Conservation (phyloP, 1,140 invertebrate species). For the Drosophila asahinai region DNA sequence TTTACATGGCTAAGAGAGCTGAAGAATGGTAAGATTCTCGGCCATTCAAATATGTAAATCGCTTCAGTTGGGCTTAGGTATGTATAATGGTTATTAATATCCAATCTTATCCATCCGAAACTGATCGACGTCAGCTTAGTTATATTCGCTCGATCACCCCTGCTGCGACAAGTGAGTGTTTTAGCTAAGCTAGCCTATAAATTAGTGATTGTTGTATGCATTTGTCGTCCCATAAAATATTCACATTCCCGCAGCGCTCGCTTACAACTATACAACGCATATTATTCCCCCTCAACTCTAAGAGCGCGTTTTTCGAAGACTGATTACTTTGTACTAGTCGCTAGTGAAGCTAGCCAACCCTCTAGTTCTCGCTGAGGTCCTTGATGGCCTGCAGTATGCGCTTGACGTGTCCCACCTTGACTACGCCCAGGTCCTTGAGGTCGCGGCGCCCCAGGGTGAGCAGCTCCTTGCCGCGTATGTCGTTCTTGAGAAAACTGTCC, state of each 20-base stretch:
- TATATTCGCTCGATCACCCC: neutral
- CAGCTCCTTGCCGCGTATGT: slow-evolving; percentile 96
- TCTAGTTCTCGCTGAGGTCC: slow-evolving; percentile 87
- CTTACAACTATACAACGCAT: slow-evolving; percentile 32
- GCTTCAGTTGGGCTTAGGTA: slow-evolving; percentile 20
- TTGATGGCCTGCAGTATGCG: slow-evolving; percentile 96
- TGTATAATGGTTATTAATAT: slow-evolving; percentile 31
- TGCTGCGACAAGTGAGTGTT: slow-evolving; percentile 5
- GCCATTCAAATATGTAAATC: slow-evolving; percentile 1
- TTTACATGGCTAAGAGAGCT: slow-evolving; percentile 33
- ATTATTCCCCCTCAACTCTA: slow-evolving; percentile 29
- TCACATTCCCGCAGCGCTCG: slow-evolving; percentile 30
- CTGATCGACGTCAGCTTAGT: slow-evolving; percentile 1
- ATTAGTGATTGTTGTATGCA: slow-evolving; percentile 84
- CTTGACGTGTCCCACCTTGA: slow-evolving; percentile 97
- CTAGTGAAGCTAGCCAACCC: neutral
- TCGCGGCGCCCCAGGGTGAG: slow-evolving; percentile 93
- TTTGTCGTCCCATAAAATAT: slow-evolving; percentile 49
- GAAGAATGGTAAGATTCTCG: slow-evolving; percentile 17
- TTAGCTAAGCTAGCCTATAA: slow-evolving; percentile 77
- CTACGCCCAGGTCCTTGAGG: slow-evolving; percentile 95
- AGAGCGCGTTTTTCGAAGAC: slow-evolving; percentile 60
- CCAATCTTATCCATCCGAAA: neutral
- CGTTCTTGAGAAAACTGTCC: slow-evolving; percentile 94
- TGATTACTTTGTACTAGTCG: slow-evolving; percentile 64